A percentile compares a stretch with the other conserved stretches of the same genome.
Conservation (phyloP, 1,140 invertebrate genomes). For the Camponotus pennsylvanicus region DNA sequence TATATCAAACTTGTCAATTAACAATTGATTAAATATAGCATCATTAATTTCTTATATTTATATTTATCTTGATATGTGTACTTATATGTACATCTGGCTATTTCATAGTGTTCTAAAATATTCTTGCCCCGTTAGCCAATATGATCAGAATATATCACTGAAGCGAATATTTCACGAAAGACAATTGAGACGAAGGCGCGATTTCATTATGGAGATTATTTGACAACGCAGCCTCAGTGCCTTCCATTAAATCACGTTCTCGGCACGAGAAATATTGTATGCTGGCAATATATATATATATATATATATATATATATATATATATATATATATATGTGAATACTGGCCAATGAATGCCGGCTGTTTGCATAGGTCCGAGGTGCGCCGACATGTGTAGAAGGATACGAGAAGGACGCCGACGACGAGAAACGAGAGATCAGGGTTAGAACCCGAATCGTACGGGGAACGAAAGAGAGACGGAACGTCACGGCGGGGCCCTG, state of each 20-base stretch:
- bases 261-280: constrained; percentile 38
- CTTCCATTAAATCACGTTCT: constrained; percentile 51
- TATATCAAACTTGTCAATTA: background rate
- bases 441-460: constrained; percentile 46
- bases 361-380: constrained; percentile 82
- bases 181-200: constrained; percentile 6
- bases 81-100: background rate
- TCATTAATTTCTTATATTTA: background rate
- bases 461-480: constrained; percentile 50
- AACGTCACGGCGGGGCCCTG: constrained; percentile 40
- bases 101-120: background rate
- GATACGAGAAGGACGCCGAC: constrained; percentile 57
- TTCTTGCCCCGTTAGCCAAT: background rate
- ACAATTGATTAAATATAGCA: background rate
- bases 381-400: constrained; percentile 64
- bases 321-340: background rate
- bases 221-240: constrained; percentile 11
- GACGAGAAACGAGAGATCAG: constrained; percentile 14
- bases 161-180: background rate
- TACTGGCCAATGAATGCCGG: constrained; percentile 79
- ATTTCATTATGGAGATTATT: constrained; percentile 35
- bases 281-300: constrained; percentile 61
- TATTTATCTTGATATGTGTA: background rate
- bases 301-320: background rate
- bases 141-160: background rate